Base-by-base conservation (phyloP, 2,113 vertebrate species). In the Neogobius melanostomus region DNA sequence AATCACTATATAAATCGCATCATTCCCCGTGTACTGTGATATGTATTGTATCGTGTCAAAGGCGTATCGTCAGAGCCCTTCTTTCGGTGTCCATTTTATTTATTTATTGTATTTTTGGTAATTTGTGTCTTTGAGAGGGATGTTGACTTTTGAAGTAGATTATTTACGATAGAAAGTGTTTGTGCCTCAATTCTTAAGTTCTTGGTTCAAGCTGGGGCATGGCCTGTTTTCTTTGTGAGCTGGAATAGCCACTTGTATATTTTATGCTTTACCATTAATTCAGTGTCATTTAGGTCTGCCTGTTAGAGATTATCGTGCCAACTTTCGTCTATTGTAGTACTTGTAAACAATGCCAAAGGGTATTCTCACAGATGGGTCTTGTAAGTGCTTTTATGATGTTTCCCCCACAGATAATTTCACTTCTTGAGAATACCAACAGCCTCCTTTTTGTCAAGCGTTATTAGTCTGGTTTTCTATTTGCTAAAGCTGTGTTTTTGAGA, bases 351-450 rank as follows among this genome's bases (percentile, higher is more conserved):
- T 17, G 52, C 17, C 52, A 17, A 16, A 7, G 51, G 11, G 6
- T 16, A 15, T 17, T 53, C n/a, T 17, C 14, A 12, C 53, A 46
- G 62, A 53, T 76, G 68, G 67, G 70, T 74, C 74, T 49, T 65
- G 64, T 71, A 14, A 42, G 14, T 59, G 11, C 10, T 21, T 2
- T 66, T 45, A 74, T 57, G 51, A 46, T 61, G 71, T 1, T 53
- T 8, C 16, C 15, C 7, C 15, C 11, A 42, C 12, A 59, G 8
- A 57, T 36, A 11, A 59, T 59, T 44, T 60, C 8, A 42, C 15
- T 61, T 57, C 11, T 11, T 52, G 44, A 16, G 64, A 47, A 67
- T 69, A 11, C 16, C 12, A 57, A 4, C 11, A 59, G 16, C 14
- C 6, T 3, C 66, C 15, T 50, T 62, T 66, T 9, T 56, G 51